Base-by-base conservation (phyloP, 2,888 invertebrate genomes). In the Ormyrus pomaceus region DNA sequence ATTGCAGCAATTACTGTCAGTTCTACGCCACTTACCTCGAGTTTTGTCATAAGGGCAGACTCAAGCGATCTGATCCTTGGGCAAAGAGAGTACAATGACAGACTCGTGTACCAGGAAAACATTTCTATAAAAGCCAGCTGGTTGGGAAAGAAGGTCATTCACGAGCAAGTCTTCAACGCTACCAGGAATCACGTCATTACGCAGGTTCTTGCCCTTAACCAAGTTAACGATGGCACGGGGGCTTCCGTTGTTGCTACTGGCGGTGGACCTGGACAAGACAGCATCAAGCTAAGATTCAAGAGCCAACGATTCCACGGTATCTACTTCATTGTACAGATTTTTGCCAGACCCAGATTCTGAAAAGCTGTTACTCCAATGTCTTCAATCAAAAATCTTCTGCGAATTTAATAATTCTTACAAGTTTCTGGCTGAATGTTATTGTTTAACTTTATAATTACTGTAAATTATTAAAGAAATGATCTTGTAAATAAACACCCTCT, bases 281-380 rank as follows among this genome's bases (percentile, higher is more conserved):
- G 83, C 48, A 91, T 88, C 1, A 88, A 88, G 0, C 73, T 92
- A 0, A 88, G 88, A 58, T 91, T 92, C 84, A 91, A 91, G 83
- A 92, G 92, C 45, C 89, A 91, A 80, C 87, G 91, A 45, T 89
- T 90, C 13, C 87, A 89, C 64, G 89, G 91, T 48, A 89, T 93
- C 79, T 90, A 91, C 82, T 92, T 91, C 83, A 74, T 89, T 13
- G 86, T 92, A 11, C 89, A 91, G 69, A 82, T 92, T 56, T 92
- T 90, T 84, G 91, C 84, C 9, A 81, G 80, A 46, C 45, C 19
- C 8, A 59, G 1, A 48, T 48, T 8, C 50, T 59, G 11, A 34
- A 34, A 34, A 34, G 34, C 34, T 34, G 34, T 3, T 3, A 34
- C 34, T 34, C 4, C 34, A 34, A 34, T 34, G 6, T 46, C 6